Evolutionary conservation across 2,113 vertebrate species (phyloP), one percentile per base, ranked within the genome.

Genomic region (Oncorhynchus tshawytscha): DNA sequence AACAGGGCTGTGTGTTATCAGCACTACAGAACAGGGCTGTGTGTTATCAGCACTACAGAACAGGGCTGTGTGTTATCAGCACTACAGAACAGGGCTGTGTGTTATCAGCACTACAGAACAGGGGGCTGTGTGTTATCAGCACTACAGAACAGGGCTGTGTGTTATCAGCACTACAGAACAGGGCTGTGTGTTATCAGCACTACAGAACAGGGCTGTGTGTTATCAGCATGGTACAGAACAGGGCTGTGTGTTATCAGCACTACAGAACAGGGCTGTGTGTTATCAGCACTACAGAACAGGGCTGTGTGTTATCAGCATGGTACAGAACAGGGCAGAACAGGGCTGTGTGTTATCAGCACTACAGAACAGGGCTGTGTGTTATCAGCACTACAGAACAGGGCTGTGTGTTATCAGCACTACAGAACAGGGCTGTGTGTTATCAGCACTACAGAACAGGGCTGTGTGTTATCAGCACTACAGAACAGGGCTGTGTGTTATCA

Each of bases 381-480:
- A 65, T 74, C 25, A 66, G 54, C 54, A 60, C 60, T 45, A 48
- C 27, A 27, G 27, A 27, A 27, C 27, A 27, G 27, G 27, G 27
- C 27, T 27, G 11, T 18, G 2, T 66, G 13, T 66, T 27, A 22
- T n/a, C n/a, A n/a, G n/a, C n/a, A n/a, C n/a, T n/a, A n/a, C n/a
- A n/a, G n/a, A n/a, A n/a, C n/a, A n/a, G n/a, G n/a, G 51, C n/a
- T 24, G 51, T 12, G n/a, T 39, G 34, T 45, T 74, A 65, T 74
- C 25, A 66, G 54, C 54, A 60, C 60, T 45, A 48, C 27, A 27
- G 27, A 27, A 27, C 27, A 27, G 27, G 27, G 27, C 27, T 27
- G 11, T 18, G 2, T 66, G 13, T 66, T 27, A 22, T n/a, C n/a
- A n/a, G n/a, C n/a, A n/a, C n/a, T n/a, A n/a, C n/a, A n/a, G n/a